phyloP scores from a whole-genome alignment of 2,888 invertebrate species.

The Lasioglossum marginatum region DNA sequence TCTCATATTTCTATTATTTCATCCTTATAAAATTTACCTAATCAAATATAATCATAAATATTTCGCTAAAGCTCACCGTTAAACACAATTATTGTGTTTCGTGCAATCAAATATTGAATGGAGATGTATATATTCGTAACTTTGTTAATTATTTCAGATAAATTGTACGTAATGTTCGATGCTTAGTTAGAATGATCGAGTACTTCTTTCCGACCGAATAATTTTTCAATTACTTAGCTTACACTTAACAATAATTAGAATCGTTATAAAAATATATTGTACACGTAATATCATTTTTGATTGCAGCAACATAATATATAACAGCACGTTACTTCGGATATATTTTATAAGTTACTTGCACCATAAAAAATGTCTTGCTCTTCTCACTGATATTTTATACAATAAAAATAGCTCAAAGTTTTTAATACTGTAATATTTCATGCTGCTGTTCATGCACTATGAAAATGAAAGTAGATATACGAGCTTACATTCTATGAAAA shows the following conservation, averaged over 20 bases:
- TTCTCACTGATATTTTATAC: not conserved
- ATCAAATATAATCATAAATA: not conserved
- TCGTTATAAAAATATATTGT: conserved; percentile 45
- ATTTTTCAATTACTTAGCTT: conserved; percentile 9
- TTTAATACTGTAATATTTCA: conserved; percentile 40
- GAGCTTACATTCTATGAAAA: conserved; percentile 38
- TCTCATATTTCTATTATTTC: not conserved
- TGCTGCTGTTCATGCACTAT: conserved; percentile 41
- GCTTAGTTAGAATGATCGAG: not conserved
- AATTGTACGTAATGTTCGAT: conserved; percentile 1
- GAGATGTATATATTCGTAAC: conserved; percentile 3
- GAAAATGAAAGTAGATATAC: conserved; percentile 33
- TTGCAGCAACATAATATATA: conserved; percentile 53
- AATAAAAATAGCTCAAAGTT: not conserved
- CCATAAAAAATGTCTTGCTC: not conserved
- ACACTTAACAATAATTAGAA: conserved; percentile 28
- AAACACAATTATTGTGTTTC: conserved; percentile 10
- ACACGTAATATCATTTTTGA: conserved; percentile 33
- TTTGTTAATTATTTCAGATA: conserved; percentile 13
- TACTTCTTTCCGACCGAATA: conserved; percentile 2
- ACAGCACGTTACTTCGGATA: not conserved
- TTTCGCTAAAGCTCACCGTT: conserved; percentile 27
- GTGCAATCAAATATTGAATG: conserved; percentile 33
- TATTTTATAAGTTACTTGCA: not conserved
- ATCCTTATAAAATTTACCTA: not conserved